These are phyloP conservation scores for Pelodiscus sinensis DNA, from an alignment of 2,113 vertebrate genomes.

Conservation along the genomic window DNA sequence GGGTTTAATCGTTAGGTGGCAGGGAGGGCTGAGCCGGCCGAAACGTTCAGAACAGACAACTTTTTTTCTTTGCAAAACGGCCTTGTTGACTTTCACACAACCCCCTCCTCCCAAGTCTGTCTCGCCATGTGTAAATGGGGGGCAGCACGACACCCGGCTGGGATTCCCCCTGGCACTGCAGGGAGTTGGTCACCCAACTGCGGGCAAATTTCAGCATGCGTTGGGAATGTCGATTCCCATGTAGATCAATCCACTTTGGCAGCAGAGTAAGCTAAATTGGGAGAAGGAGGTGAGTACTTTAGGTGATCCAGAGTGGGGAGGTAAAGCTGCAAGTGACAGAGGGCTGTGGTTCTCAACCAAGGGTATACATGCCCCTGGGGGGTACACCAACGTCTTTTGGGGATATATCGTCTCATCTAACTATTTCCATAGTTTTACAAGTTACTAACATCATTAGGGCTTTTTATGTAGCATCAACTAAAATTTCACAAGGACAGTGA, in stretches of 20 bases:
- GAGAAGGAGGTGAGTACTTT: background rate
- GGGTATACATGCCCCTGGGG: too few species aligned
- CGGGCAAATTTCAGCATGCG: background rate
- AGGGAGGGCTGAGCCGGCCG: background rate
- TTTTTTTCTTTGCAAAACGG: background rate
- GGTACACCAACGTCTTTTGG: too few species aligned
- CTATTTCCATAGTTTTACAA: too few species aligned
- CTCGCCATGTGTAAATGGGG: background rate
- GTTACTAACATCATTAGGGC: too few species aligned
- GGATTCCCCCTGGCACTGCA: background rate
- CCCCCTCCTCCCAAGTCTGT: background rate
- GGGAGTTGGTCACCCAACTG: background rate
- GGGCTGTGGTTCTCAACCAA: too few species aligned
- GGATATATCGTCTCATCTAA: too few species aligned
- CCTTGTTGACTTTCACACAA: background rate
- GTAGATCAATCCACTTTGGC: background rate
- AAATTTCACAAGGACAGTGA: too few species aligned
- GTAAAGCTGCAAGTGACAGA: background rate
- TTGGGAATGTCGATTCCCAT: background rate
- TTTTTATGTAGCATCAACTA: too few species aligned
- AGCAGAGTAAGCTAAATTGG: background rate
- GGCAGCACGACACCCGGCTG: background rate
- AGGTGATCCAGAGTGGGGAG: background rate
- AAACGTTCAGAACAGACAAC: background rate
- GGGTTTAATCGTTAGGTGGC: background rate